These are phyloP conservation scores for Habropoda laboriosa DNA, from an alignment of 1,140 invertebrate genomes.

Conservation along the genomic window DNA sequence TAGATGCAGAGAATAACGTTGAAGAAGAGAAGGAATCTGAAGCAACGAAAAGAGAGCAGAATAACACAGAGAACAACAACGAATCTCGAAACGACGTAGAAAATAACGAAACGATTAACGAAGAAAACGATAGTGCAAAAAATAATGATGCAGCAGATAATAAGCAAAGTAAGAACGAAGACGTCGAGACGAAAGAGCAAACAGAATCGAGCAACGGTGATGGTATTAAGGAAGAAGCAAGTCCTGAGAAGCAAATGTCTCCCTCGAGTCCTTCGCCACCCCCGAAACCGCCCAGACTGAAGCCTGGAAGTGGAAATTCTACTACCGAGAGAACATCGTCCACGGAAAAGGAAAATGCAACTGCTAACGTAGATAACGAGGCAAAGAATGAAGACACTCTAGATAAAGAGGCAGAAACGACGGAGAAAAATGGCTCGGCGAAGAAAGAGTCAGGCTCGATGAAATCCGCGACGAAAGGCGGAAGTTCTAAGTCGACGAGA, in stretches of 20 bases:
- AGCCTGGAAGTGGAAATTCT: constrained; percentile 53
- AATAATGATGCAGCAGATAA: background rate
- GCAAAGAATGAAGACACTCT: background rate
- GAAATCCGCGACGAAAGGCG: constrained; percentile 56
- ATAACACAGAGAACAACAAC: background rate
- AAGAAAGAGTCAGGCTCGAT: constrained; percentile 22
- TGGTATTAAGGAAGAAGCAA: background rate
- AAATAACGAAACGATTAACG: background rate
- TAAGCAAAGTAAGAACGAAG: background rate
- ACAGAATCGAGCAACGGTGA: background rate
- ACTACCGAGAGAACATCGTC: constrained; percentile 2
- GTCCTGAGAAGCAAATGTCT: constrained; percentile 37
- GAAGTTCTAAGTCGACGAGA: constrained; percentile 48
- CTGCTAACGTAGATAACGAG: constrained; percentile 7
- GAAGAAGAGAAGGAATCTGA: constrained; percentile 5
- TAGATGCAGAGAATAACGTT: background rate
- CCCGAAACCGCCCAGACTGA: constrained; percentile 70
- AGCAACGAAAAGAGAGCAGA: background rate
- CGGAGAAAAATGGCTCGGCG: background rate
- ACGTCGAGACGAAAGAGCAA: background rate
- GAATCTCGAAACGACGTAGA: background rate
- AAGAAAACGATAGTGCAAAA: background rate
- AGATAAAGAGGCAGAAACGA: background rate
- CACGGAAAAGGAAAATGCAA: constrained; percentile 25
- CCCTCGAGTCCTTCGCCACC: constrained; percentile 55